These are phyloP conservation scores for Criorhina ranunculi DNA, from an alignment of 2,888 invertebrate genomes.

Conservation along the genomic window DNA sequence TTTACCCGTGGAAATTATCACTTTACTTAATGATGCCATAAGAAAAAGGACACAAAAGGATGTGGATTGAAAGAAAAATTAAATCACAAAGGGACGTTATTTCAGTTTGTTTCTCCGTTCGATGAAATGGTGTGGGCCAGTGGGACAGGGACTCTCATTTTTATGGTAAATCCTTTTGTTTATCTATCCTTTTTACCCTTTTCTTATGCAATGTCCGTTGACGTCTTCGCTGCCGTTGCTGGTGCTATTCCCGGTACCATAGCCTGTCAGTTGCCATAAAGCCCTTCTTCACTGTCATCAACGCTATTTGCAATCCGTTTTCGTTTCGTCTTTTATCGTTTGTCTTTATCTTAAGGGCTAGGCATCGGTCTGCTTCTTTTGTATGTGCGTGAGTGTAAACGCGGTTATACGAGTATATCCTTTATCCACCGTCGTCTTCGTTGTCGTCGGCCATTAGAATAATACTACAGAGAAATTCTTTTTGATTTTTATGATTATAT, in stretches of 20 bases:
- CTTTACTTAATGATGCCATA: conserved; percentile 61
- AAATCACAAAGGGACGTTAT: conserved; percentile 67
- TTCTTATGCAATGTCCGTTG: conserved; percentile 45
- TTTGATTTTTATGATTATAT: conserved; percentile 75
- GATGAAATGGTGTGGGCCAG: conserved; percentile 14
- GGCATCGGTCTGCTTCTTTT: conserved; percentile 47
- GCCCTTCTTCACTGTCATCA: conserved; percentile 64
- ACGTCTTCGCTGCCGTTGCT: conserved; percentile 8
- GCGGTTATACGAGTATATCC: conserved; percentile 50
- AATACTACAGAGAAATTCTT: conserved; percentile 69
- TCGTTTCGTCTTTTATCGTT: conserved; percentile 48
- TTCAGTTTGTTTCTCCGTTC: conserved; percentile 47
- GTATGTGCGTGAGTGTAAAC: neutral
- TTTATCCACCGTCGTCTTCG: conserved; percentile 6
- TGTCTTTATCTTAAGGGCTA: conserved; percentile 71
- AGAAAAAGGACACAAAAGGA: conserved; percentile 45
- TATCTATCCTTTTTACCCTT: conserved; percentile 64
- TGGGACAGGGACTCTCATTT: conserved; percentile 47
- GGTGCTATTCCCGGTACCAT: neutral
- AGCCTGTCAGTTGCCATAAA: conserved; percentile 65
- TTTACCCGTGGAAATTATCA: conserved; percentile 72
- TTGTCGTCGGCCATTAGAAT: conserved; percentile 61
- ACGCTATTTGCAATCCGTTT: conserved; percentile 68
- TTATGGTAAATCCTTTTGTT: conserved; percentile 71
- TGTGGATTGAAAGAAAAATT: conserved; percentile 45